These are phyloP conservation scores for Pollicipes pollicipes DNA, from an alignment of 1,140 invertebrate genomes.

Conservation along the genomic window DNA sequence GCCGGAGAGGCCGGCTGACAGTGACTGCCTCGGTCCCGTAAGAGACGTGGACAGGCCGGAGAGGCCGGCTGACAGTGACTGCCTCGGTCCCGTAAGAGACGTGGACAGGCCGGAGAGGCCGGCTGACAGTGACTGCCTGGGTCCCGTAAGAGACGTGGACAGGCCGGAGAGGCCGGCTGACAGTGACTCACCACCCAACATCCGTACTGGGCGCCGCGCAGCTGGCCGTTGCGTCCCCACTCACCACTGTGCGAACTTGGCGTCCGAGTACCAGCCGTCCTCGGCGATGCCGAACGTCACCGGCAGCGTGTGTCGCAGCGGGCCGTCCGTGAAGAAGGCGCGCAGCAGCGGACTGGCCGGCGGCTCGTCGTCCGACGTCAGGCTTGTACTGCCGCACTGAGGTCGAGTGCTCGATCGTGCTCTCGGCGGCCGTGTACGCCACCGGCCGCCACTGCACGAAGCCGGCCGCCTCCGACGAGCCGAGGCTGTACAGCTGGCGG, in stretches of 20 bases:
- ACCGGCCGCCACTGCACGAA: not conserved
- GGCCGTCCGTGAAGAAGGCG: not conserved
- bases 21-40: too few relatives aligned
- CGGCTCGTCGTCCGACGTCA: not conserved
- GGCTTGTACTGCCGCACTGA: not conserved
- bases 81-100: too few relatives aligned
- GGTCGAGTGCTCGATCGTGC: not conserved
- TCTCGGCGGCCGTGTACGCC: not conserved
- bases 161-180: too few relatives aligned
- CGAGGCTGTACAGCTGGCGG: not conserved
- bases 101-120: too few relatives aligned
- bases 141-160: too few relatives aligned
- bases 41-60: too few relatives aligned
- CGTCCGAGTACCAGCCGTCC: not conserved
- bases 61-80: too few relatives aligned
- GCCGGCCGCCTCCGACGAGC: not conserved
- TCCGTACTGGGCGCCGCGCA: too few relatives aligned
- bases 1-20: too few relatives aligned
- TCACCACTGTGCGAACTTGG: not conserved
- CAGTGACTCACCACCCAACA: too few relatives aligned
- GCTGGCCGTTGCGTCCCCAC: not conserved
- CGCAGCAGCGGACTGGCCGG: not conserved
- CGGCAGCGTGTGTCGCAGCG: not conserved
- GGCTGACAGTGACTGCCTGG: too few relatives aligned
- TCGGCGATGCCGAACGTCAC: not conserved